A percentile compares a stretch with the other conserved stretches of the same genome.
Conservation (phyloP, 1,140 invertebrate species). For the Atta texana region DNA sequence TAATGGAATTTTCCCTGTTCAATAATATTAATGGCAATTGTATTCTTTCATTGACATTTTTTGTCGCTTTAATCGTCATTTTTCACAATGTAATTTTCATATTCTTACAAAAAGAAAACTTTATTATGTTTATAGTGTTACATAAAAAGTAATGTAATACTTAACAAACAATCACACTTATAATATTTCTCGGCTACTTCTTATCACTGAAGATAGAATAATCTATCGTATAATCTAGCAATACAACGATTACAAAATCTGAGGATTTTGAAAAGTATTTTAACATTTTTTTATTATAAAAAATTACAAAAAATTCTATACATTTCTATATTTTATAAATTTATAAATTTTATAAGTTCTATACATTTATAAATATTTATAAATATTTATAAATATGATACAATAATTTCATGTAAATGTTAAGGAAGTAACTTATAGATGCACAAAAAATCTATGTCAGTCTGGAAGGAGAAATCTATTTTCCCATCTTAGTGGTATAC, state of each 20-base stretch:
- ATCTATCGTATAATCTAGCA: neutral
- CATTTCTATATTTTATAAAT: neutral
- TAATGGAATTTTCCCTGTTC: neutral
- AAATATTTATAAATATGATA: neutral
- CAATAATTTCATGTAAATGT: neutral
- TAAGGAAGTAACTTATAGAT: neutral
- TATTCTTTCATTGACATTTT: slow-evolving; percentile 12
- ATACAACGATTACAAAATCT: neutral
- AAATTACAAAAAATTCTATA: neutral
- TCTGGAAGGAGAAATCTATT: slow-evolving; percentile 15
- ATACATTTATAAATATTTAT: neutral
- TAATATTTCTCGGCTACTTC: neutral
- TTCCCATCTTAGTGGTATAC: neutral
- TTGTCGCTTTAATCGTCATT: neutral
- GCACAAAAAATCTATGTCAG: neutral
- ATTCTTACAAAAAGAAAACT: neutral
- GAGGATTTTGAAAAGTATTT: neutral
- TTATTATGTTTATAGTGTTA: neutral
- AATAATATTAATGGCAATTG: neutral
- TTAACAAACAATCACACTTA: neutral
- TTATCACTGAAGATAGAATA: neutral
- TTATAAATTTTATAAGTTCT: too few species aligned
- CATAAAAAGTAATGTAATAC: neutral
- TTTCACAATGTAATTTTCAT: neutral
- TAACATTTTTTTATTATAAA: neutral